Evolutionary conservation across 2,888 invertebrate genomes (phyloP), one percentile per base, ranked within the genome.

Genomic region (Meganola albula): DNA sequence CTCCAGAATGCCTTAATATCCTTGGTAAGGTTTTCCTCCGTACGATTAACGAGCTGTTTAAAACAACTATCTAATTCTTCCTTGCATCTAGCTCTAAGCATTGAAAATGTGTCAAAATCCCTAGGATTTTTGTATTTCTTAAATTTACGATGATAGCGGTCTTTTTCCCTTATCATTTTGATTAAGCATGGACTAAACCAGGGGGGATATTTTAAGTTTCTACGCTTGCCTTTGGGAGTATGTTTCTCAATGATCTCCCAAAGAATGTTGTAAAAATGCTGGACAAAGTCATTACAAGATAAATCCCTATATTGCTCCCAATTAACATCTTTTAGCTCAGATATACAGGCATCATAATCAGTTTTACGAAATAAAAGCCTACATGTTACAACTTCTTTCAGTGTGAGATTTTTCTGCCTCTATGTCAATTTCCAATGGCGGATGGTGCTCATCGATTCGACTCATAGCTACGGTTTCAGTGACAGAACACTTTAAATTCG

Each of bases 51-150:
- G 13, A 24, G 24, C 2, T 24, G 10, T 11, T 11, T 16, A 18
- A 30, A 30, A 16, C 32, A 32, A 1, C 4, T 22, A 10, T 26
- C 16, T 9, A 23, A n/a, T 4, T 10, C 10, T 10, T 14, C 23
- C 7, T 4, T 27, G 11, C 9, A 18, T n/a, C n/a, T 14, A 4
- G 2, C 14, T 4, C 31, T 24, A 18, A 31, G 10, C 3, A 2
- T 10, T 12, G 12, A 11, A 27, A 32, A 32, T 2, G 22, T 23
- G 11, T 32, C 32, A n/a, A 27, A 16, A 12, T 32, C 32, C 3
- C 32, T 13, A 23, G 32, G 32, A 9, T 32, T 27, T 22, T 27
- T 27, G 9, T 10, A 27, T 4, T 27, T 32, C 22, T 32, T 31
- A 12, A 27, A 27, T 2, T 22, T 7, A n/a, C 10, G 26, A 10